These are phyloP conservation scores for Acanthopleura granulata DNA, from an alignment of 2,888 invertebrate species.

Conservation along the genomic window DNA sequence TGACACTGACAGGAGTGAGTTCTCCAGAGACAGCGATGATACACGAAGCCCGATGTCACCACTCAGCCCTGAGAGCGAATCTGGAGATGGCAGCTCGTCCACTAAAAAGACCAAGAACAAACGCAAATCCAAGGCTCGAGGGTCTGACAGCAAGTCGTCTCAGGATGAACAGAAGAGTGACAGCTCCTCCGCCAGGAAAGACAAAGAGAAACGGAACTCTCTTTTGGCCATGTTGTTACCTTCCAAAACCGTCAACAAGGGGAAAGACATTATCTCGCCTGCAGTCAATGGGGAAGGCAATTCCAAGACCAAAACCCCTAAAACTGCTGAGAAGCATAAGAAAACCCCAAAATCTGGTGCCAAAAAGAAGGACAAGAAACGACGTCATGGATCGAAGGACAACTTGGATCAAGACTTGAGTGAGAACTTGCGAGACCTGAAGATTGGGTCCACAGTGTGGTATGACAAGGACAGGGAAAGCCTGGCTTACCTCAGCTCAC, in stretches of 20 bases:
- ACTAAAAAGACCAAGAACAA: slow-evolving; percentile 32
- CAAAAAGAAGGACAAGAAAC: slow-evolving; percentile 50
- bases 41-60: neutral
- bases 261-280: slow-evolving; percentile 51
- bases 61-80: neutral
- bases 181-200: slow-evolving; percentile 24
- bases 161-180: slow-evolving; percentile 17
- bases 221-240: slow-evolving; percentile 51
- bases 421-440: slow-evolving; percentile 48
- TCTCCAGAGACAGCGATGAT: neutral
- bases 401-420: slow-evolving; percentile 31
- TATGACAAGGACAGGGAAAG: slow-evolving; percentile 21
- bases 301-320: slow-evolving; percentile 49
- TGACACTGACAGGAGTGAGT: slow-evolving; percentile 4
- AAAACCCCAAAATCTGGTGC: slow-evolving; percentile 43
- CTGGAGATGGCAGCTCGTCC: slow-evolving; percentile 4
- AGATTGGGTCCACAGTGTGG: slow-evolving; percentile 47
- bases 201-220: slow-evolving; percentile 61
- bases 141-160: slow-evolving; percentile 19
- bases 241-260: slow-evolving; percentile 53
- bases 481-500: slow-evolving; percentile 26
- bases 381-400: slow-evolving; percentile 27
- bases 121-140: slow-evolving; percentile 22
- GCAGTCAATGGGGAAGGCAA: slow-evolving; percentile 48
- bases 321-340: slow-evolving; percentile 36